Evolutionary conservation across 2,113 vertebrate genomes (phyloP).

Genomic region (Herpetotheres cachinnans): DNA sequence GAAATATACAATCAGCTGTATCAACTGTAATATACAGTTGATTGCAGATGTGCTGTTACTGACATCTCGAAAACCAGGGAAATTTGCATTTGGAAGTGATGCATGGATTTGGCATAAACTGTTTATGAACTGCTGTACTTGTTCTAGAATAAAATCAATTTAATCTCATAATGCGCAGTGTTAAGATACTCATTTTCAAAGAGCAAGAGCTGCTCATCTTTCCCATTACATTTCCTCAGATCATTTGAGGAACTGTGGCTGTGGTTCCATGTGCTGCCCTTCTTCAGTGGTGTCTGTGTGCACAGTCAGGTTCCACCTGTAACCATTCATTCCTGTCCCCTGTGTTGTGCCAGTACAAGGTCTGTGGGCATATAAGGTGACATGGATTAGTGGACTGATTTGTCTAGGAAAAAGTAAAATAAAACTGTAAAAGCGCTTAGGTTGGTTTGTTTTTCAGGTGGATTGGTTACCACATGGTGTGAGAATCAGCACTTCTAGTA

Average conservation of each 20-base stretch:
- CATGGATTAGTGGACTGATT: neutral
- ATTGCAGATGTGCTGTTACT: neutral
- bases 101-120: neutral
- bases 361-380: neutral
- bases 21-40: neutral
- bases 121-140: neutral
- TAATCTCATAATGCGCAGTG: neutral
- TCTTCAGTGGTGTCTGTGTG: neutral
- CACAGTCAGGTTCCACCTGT: neutral
- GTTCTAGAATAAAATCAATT: neutral
- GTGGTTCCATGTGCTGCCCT: neutral
- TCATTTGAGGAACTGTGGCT: neutral
- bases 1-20: neutral
- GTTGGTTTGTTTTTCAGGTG: neutral
- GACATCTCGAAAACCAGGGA: neutral
- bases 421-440: neutral
- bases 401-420: neutral
- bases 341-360: no score
- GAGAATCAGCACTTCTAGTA: neutral
- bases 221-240: neutral
- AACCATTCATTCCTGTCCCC: neutral
- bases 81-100: neutral
- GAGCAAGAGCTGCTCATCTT: neutral
- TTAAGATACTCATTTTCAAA: neutral
- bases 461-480: fast-evolving